Evolutionary conservation across 2,113 vertebrate species (phyloP).

Genomic region (Diphyllodes magnificus): DNA sequence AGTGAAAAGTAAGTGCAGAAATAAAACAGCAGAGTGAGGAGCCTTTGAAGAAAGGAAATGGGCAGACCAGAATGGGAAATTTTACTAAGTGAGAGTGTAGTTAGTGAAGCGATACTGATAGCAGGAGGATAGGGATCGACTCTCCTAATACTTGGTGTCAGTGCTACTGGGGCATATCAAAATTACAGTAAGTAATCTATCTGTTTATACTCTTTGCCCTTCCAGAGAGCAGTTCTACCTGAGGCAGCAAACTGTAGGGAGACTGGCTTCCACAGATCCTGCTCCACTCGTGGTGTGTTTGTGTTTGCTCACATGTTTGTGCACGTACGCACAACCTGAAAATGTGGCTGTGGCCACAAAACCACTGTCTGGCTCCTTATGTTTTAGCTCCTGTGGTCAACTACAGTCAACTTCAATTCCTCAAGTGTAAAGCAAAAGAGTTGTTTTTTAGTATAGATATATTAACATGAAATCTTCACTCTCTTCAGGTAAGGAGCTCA

Average conservation of each 20-base stretch:
- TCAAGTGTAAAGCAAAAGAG: background rate
- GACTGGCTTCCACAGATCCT: background rate
- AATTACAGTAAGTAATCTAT: background rate
- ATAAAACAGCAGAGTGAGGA: background rate
- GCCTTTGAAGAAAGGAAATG: background rate
- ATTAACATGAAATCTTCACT: background rate
- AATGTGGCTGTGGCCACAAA: background rate
- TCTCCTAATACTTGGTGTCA: background rate
- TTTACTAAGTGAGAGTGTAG: background rate
- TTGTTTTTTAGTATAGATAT: background rate
- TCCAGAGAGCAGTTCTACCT: background rate
- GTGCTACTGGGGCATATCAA: background rate
- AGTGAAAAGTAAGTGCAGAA: background rate
- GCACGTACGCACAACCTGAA: background rate
- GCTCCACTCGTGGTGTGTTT: background rate
- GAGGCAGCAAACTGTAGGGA: background rate
- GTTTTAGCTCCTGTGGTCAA: background rate
- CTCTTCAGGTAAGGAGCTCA: background rate
- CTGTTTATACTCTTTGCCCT: background rate
- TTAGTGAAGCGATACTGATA: background rate
- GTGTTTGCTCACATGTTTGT: background rate
- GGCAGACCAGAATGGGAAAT: background rate
- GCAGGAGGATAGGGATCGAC: background rate
- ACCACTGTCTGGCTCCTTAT: background rate
- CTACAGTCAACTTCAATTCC: background rate